These are phyloP conservation scores for Bursaphelenchus okinawaensis DNA, from an alignment of 2,888 invertebrate species.

Conservation along the genomic window DNA sequence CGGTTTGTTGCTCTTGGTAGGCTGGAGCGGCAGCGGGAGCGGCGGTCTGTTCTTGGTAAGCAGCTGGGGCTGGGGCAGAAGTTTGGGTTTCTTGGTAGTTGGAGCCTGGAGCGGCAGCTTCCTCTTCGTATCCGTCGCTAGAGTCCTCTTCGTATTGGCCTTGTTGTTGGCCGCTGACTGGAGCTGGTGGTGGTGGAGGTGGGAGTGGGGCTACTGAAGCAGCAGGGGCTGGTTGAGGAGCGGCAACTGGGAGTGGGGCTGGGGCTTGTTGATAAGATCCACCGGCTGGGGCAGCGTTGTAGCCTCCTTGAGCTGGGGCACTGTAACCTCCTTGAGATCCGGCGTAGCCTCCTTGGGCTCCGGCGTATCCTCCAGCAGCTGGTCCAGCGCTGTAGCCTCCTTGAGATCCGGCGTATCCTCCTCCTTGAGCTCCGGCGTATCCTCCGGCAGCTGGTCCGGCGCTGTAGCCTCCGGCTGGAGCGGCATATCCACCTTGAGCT, in stretches of 20 bases:
- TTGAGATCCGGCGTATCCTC: background rate
- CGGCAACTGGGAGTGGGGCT: constrained; percentile 15
- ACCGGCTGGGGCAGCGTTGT: background rate
- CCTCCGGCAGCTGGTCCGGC: constrained; percentile 16
- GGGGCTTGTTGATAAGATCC: constrained; percentile 6
- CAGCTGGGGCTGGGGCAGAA: constrained; percentile 19
- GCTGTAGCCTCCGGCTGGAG: constrained; percentile 11
- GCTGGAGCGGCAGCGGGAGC: constrained; percentile 18
- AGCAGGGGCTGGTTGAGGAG: constrained; percentile 22
- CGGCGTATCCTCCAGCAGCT: constrained; percentile 10
- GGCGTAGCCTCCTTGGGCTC: background rate
- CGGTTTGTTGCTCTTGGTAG: constrained; percentile 7
- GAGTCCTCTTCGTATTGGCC: constrained; percentile 8
- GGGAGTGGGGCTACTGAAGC: constrained; percentile 16
- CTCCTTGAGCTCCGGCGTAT: constrained; percentile 4
- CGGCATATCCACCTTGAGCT: constrained; percentile 5
- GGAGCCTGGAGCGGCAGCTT: constrained; percentile 13
- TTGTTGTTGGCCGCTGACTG: constrained; percentile 7
- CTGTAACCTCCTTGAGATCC: constrained; percentile 3
- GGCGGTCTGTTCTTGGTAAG: constrained; percentile 12
- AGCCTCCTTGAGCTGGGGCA: constrained; percentile 5
- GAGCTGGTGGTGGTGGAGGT: constrained; percentile 27
- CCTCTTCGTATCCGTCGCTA: background rate
- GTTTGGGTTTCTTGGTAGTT: constrained; percentile 13
- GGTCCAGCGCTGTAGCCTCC: constrained; percentile 1